Percentiles rank a stretch among this genome's conserved stretches.
Conservation (phyloP, 2,113 vertebrate species). For the Gobio gobio region DNA sequence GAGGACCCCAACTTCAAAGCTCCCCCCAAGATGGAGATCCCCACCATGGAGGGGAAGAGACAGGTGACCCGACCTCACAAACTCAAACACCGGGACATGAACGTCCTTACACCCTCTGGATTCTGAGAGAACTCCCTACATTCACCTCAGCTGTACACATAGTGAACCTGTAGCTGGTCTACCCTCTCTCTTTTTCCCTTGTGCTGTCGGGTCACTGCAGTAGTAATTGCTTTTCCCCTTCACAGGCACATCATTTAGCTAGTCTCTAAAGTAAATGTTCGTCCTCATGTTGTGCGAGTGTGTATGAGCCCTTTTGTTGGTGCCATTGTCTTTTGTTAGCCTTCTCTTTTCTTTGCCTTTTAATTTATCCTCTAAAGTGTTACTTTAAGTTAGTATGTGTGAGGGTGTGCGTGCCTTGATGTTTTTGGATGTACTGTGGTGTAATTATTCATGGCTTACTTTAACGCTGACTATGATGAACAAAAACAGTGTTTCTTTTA, state of each 20-base stretch:
- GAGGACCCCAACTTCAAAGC: constrained; percentile 80
- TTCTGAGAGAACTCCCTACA: constrained; percentile 68
- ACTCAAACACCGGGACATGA: constrained; percentile 80
- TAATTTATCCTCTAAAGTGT: background rate
- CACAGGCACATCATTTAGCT: background rate
- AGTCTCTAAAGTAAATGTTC: constrained; percentile 24
- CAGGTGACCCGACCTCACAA: constrained; percentile 81
- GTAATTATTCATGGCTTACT: background rate
- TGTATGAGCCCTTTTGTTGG: background rate
- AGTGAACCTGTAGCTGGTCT: constrained; percentile 39
- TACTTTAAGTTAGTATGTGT: background rate
- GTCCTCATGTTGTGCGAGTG: background rate
- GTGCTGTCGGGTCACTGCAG: constrained; percentile 31
- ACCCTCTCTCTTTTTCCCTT: background rate
- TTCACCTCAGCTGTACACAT: background rate
- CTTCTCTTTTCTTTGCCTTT: background rate
- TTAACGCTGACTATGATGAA: background rate
- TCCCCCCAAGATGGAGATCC: constrained; percentile 90
- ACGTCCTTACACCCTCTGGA: constrained; percentile 78
- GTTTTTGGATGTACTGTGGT: constrained; percentile 2
- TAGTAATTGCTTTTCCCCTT: background rate
- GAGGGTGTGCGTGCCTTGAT: background rate
- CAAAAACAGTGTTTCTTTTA: constrained; percentile 9
- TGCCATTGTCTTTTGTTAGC: background rate
- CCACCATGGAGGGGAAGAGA: constrained; percentile 78